Percentiles rank a stretch among this genome's conserved stretches.
phyloP scores from a whole-genome alignment of 2,797 vertebrate species.

The Adrianichthys oophorus region DNA sequence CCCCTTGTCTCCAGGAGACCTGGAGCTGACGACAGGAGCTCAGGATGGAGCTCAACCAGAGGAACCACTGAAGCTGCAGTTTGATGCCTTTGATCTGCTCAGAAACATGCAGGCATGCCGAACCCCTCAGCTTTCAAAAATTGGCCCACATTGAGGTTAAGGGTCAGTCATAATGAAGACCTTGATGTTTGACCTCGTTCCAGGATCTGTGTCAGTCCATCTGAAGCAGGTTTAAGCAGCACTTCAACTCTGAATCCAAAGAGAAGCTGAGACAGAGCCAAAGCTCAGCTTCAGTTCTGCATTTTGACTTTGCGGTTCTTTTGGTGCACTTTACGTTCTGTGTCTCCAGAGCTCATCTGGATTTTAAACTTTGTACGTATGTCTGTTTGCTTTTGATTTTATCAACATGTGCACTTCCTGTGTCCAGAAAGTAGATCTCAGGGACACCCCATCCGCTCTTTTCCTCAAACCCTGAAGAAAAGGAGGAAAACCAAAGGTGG shows the following conservation, averaged over 20 bases:
- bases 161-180: too few relatives aligned
- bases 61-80: slow-evolving; percentile 18
- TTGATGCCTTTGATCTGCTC: too few relatives aligned
- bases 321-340: slow-evolving; percentile 31
- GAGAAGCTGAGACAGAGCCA: too few relatives aligned
- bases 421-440: slow-evolving; percentile 78
- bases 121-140: too few relatives aligned
- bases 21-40: slow-evolving; percentile 75
- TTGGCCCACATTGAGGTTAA: too few relatives aligned
- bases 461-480: slow-evolving; percentile 16
- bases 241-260: too few relatives aligned
- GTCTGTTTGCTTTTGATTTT: slow-evolving; percentile 13
- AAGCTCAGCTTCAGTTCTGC: too few relatives aligned
- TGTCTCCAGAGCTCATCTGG: too few relatives aligned
- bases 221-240: too few relatives aligned
- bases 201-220: too few relatives aligned
- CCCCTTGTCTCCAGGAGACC: slow-evolving; percentile 50
- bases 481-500: slow-evolving; percentile 27
- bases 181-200: too few relatives aligned
- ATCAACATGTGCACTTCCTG: slow-evolving; percentile 48
- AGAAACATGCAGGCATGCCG: too few relatives aligned
- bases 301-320: slow-evolving; percentile 36
- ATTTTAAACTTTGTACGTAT: slow-evolving; percentile 12
- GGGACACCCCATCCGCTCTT: slow-evolving; percentile 64
- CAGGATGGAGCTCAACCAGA: slow-evolving; percentile 66